Percentiles rank a stretch among this genome's conserved stretches.
Evolutionary conservation across 53 echinoderm and acorn worm genomes (phyloP).

Genomic region (Patiria pectinifera): DNA sequence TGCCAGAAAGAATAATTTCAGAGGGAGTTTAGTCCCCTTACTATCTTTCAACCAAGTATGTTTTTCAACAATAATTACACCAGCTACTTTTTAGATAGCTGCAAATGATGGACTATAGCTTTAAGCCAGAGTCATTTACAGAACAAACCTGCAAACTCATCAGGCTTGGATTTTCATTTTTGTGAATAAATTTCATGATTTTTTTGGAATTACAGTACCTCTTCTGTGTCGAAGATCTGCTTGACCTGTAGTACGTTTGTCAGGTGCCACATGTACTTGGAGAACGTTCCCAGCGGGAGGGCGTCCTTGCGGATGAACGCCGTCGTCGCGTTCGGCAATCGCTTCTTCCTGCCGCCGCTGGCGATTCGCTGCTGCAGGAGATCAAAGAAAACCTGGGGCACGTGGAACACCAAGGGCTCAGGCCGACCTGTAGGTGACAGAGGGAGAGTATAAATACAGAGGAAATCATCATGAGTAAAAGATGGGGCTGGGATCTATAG

Average conservation of each 20-base stretch:
- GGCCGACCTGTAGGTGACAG: constrained; percentile 72
- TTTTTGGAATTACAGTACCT: not conserved
- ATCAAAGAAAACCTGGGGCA: constrained; percentile 93
- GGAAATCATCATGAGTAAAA: not conserved
- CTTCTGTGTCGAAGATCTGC: constrained; percentile 91
- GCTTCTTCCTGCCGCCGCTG: constrained; percentile 81
- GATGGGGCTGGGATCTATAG: too few species aligned
- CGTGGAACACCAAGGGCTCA: constrained; percentile 95
- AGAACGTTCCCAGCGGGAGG: constrained; percentile 94
- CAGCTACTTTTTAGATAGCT: too few species aligned
- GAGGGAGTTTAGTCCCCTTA: too few species aligned
- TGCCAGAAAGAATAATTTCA: too few species aligned
- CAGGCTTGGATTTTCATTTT: not conserved
- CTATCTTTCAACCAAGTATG: too few species aligned
- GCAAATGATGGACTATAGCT: too few species aligned
- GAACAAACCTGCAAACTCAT: too few species aligned
- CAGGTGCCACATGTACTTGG: constrained; percentile 99
- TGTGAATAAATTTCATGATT: not conserved
- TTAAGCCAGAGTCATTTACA: too few species aligned
- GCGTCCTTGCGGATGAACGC: constrained; percentile 97
- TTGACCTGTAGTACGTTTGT: constrained; percentile 91
- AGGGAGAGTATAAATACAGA: not conserved
- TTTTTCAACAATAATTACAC: too few species aligned
- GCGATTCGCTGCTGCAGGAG: constrained; percentile 92
- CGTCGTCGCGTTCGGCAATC: constrained; percentile 91